phyloP scores from a whole-genome alignment of 2,797 vertebrate genomes.

The Odontamblyopus lacepedii region DNA sequence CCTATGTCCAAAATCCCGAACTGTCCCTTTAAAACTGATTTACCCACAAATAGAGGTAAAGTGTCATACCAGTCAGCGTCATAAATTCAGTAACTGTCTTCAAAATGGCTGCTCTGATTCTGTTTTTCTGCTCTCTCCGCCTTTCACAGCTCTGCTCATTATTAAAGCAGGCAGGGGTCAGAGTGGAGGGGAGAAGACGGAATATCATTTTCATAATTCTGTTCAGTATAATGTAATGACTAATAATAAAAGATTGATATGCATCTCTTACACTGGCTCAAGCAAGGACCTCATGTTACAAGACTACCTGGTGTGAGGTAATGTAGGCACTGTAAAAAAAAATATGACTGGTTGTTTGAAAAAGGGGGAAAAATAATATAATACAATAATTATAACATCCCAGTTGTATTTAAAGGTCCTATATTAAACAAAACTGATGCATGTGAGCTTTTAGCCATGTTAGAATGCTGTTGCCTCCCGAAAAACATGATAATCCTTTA shows the following conservation, averaged over 20 bases:
- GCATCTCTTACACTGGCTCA: not conserved
- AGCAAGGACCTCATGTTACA: not conserved
- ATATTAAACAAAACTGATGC: too few species aligned
- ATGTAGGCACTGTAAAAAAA: not conserved
- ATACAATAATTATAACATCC: too few species aligned
- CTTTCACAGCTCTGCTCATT: constrained; percentile 5
- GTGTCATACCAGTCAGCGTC: not conserved
- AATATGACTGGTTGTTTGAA: not conserved
- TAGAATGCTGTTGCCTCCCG: too few species aligned
- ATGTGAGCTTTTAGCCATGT: too few species aligned
- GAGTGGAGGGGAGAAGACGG: not conserved
- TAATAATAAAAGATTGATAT: constrained; percentile 11
- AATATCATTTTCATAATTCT: constrained; percentile 8
- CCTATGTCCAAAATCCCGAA: too few species aligned
- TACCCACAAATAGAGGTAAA: not conserved
- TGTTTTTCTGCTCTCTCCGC: not conserved
- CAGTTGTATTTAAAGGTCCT: not conserved
- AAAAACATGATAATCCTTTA: too few species aligned
- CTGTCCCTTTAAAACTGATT: not conserved
- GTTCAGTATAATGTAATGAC: constrained; percentile 2
- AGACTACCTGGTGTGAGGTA: not conserved
- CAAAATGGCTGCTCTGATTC: not conserved
- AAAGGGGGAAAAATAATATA: too few species aligned
- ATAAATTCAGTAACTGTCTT: not conserved
- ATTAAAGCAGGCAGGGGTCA: constrained; percentile 1